Conservation (phyloP, 2,888 invertebrate species). For the Argyresthia albistria region DNA sequence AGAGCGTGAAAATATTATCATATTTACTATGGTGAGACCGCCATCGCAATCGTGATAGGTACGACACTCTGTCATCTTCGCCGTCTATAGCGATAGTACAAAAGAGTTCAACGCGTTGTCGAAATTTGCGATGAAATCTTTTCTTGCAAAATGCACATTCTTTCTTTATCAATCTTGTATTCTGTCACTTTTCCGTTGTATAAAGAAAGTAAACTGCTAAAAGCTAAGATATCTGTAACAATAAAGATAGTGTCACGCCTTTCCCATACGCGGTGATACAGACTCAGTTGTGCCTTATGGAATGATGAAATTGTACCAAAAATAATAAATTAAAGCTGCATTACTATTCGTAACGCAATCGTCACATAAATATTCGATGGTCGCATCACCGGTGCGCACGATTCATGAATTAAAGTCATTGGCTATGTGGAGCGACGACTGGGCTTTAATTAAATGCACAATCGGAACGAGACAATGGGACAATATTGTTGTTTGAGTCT, state of each 20-base stretch:
- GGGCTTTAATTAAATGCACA: slow-evolving; percentile 37
- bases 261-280: neutral
- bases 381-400: slow-evolving; percentile 11
- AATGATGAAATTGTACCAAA: too few species aligned
- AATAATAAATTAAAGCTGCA: neutral
- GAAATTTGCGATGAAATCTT: neutral
- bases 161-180: too few species aligned
- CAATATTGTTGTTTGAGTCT: slow-evolving; percentile 28
- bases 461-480: slow-evolving; percentile 33
- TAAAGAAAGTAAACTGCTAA: neutral
- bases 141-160: too few species aligned
- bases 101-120: slow-evolving; percentile 3
- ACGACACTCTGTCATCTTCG: too few species aligned
- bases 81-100: too few species aligned
- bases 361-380: neutral
- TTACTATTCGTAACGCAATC: neutral
- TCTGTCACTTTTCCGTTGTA: neutral
- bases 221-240: neutral
- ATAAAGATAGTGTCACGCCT: neutral
- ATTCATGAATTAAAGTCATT: slow-evolving; percentile 37
- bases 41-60: too few species aligned
- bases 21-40: too few species aligned
- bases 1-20: too few species aligned
- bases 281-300: too few species aligned
- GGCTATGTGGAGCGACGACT: slow-evolving; percentile 29